A percentile compares a stretch with the other conserved stretches of the same genome.
Evolutionary conservation across 2,888 invertebrate genomes (phyloP).

Genomic region (Mayetiola destructor): DNA sequence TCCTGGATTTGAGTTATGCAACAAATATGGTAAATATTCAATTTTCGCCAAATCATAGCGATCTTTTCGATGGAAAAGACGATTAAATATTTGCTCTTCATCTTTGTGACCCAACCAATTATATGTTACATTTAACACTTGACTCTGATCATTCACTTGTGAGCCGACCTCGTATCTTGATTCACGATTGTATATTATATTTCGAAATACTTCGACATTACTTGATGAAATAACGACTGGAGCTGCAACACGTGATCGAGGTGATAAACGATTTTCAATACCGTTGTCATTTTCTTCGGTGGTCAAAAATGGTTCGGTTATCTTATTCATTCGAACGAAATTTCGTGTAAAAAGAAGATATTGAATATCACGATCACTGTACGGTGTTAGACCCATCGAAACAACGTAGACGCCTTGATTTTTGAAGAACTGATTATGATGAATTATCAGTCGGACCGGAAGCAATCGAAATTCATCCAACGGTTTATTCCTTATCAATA

Average conservation of each 20-base stretch:
- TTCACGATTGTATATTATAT: slow-evolving; percentile 79
- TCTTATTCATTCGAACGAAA: slow-evolving; percentile 69
- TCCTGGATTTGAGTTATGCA: slow-evolving; percentile 79
- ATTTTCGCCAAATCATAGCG: slow-evolving; percentile 91
- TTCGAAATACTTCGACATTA: slow-evolving; percentile 76
- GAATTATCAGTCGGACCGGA: slow-evolving; percentile 54
- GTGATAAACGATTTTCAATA: slow-evolving; percentile 55
- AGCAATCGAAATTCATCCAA: slow-evolving; percentile 66
- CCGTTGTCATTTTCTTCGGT: slow-evolving; percentile 35
- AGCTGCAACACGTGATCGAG: slow-evolving; percentile 84
- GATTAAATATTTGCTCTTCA: slow-evolving; percentile 57
- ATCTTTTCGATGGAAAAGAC: slow-evolving; percentile 73
- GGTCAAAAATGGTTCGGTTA: slow-evolving; percentile 69
- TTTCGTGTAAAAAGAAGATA: slow-evolving; percentile 74
- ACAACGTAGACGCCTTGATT: slow-evolving; percentile 82
- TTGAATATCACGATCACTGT: slow-evolving; percentile 68
- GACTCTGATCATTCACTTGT: slow-evolving; percentile 86
- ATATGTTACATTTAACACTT: slow-evolving; percentile 79
- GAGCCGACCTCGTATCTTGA: slow-evolving; percentile 92
- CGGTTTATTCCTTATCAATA: slow-evolving; percentile 69
- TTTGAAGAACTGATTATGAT: slow-evolving; percentile 77
- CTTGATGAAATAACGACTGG: slow-evolving; percentile 82
- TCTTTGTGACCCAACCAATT: slow-evolving; percentile 80
- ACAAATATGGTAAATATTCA: slow-evolving; percentile 75
- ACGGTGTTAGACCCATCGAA: slow-evolving; percentile 75